Conservation (phyloP, 2,113 vertebrate species). For the Catharus bicknelli region DNA sequence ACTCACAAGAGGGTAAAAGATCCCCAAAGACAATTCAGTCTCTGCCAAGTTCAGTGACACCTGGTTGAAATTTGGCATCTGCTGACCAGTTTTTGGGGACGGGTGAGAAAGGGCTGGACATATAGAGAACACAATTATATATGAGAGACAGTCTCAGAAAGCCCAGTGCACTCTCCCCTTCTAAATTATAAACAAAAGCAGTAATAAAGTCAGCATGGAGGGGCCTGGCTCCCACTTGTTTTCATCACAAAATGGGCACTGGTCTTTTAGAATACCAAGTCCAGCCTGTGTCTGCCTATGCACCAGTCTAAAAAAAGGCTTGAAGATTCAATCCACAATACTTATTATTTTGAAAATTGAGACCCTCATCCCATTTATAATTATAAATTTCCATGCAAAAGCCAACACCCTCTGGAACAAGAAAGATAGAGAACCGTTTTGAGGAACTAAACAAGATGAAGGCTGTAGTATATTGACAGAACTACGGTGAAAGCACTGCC, state of each 20-base stretch:
- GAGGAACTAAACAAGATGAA: not conserved
- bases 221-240: not conserved
- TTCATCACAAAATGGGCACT: not conserved
- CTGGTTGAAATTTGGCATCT: not conserved
- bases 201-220: not conserved
- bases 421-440: not conserved
- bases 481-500: not conserved
- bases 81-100: not conserved
- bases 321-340: not conserved
- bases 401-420: not conserved
- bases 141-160: not conserved
- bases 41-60: not conserved
- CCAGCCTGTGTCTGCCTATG: not conserved
- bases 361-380: not conserved
- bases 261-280: not conserved
- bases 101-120: not conserved
- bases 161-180: not conserved
- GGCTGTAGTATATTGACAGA: not conserved
- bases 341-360: not conserved
- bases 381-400: not conserved
- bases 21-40: not conserved
- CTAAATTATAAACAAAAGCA: not conserved
- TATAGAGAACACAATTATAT: fast-evolving
- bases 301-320: not conserved
- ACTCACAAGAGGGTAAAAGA: not conserved